Conservation (phyloP, 2,797 vertebrate genomes). For the Chelon auratus region DNA sequence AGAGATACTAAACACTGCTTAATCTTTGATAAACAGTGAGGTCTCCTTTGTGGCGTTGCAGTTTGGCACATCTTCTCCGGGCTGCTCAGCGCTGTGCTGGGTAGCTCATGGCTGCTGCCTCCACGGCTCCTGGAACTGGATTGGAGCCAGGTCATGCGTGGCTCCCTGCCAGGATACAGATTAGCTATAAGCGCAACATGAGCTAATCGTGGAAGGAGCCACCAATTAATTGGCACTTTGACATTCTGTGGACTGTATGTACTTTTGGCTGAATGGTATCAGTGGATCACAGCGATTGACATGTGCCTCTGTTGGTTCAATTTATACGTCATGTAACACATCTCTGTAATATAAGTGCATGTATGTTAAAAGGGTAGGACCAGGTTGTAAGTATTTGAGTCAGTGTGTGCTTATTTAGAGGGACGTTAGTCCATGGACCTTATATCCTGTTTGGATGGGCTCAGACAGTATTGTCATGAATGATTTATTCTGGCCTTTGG, state of each 20-base stretch:
- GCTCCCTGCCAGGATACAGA: constrained; percentile 79
- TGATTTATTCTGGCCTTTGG: constrained; percentile 11
- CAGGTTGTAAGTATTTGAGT: constrained; percentile 5
- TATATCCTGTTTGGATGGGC: neutral
- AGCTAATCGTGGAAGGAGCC: constrained; percentile 81
- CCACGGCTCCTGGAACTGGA: constrained; percentile 70
- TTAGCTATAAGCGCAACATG: constrained; percentile 81
- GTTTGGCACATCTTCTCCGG: constrained; percentile 67
- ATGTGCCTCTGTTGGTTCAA: constrained; percentile 14
- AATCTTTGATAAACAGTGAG: constrained; percentile 82
- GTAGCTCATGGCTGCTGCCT: constrained; percentile 56
- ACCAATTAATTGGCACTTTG: constrained; percentile 79
- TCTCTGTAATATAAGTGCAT: neutral
- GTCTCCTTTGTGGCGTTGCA: constrained; percentile 72
- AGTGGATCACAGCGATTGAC: constrained; percentile 51
- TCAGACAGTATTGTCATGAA: neutral
- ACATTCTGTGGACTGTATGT: constrained; percentile 62
- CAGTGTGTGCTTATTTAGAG: neutral
- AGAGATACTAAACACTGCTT: constrained; percentile 73
- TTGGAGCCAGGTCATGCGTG: constrained; percentile 78
- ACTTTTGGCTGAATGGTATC: constrained; percentile 55
- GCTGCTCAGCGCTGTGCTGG: constrained; percentile 30
- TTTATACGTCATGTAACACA: constrained; percentile 10
- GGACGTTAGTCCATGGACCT: neutral
- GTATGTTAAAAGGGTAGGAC: neutral